A percentile compares a stretch with the other conserved stretches of the same genome.
phyloP scores from a whole-genome alignment of 2,888 invertebrate species.

The Lithophane semibrunnea region DNA sequence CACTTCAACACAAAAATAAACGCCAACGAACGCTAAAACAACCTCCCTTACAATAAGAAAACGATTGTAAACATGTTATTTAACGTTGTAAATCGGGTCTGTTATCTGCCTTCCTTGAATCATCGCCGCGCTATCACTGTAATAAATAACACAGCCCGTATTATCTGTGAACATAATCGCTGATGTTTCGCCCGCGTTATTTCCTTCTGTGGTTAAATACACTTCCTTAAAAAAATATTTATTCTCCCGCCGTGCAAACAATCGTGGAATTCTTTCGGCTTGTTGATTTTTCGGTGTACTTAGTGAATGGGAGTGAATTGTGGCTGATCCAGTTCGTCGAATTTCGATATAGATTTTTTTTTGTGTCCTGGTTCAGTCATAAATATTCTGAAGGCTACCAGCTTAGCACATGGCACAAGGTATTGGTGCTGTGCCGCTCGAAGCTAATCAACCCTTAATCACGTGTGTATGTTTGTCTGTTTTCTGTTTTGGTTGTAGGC shows the following conservation, averaged over 20 bases:
- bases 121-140: constrained; percentile 85
- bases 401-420: background rate
- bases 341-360: constrained; percentile 26
- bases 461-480: background rate
- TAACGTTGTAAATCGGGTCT: constrained; percentile 81
- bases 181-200: constrained; percentile 84
- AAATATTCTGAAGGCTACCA: background rate
- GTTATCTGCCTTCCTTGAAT: constrained; percentile 87
- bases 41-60: constrained; percentile 68
- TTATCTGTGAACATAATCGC: constrained; percentile 86
- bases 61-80: constrained; percentile 83
- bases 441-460: background rate
- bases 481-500: background rate
- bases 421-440: background rate
- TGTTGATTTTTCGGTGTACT: constrained; percentile 74
- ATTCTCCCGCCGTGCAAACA: constrained; percentile 74
- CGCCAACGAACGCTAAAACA: constrained; percentile 38
- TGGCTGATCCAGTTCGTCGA: constrained; percentile 54
- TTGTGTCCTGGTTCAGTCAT: background rate
- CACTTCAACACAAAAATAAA: constrained; percentile 40
- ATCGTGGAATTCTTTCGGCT: constrained; percentile 70
- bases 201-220: constrained; percentile 84
- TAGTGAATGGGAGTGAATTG: constrained; percentile 61
- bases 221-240: constrained; percentile 84
- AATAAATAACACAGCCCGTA: constrained; percentile 83